Evolutionary conservation across 1,140 invertebrate genomes (phyloP).

Genomic region (Meloidogyne exigua): DNA sequence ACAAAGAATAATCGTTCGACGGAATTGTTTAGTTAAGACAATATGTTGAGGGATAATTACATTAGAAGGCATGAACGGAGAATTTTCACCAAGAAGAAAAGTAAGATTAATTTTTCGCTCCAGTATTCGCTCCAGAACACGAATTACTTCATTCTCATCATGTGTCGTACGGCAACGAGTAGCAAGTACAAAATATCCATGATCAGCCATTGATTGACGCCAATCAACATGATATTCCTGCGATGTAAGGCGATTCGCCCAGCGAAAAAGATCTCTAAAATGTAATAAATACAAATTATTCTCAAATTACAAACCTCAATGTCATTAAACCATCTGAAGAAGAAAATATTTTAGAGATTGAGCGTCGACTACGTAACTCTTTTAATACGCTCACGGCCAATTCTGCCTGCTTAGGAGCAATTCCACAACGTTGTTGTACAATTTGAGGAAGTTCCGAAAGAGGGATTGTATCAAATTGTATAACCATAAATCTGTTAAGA

Average conservation of each 20-base stretch:
- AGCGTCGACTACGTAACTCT: slow-evolving; percentile 39
- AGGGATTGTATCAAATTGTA: slow-evolving; percentile 95
- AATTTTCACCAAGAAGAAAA: slow-evolving; percentile 78
- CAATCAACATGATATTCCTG: slow-evolving; percentile 72
- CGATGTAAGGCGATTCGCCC: slow-evolving; percentile 82
- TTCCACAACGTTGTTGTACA: slow-evolving; percentile 80
- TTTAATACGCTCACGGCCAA: slow-evolving; percentile 88
- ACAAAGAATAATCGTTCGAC: slow-evolving; percentile 84
- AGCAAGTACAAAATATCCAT: slow-evolving; percentile 87
- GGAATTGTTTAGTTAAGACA: slow-evolving; percentile 67
- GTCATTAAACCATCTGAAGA: slow-evolving; percentile 57
- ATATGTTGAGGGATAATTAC: slow-evolving; percentile 5
- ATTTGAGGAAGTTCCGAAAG: slow-evolving; percentile 82
- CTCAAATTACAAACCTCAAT: slow-evolving; percentile 35
- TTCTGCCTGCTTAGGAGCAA: slow-evolving; percentile 82
- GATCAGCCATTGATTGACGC: slow-evolving; percentile 93
- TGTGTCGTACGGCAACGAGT: slow-evolving; percentile 83
- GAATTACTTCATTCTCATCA: slow-evolving; percentile 70
- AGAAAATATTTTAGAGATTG: slow-evolving; percentile 51
- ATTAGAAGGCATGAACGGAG: slow-evolving; percentile 65
- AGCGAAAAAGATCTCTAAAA: slow-evolving; percentile 85
- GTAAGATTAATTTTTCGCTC: slow-evolving; percentile 75
- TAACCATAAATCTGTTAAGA: slow-evolving; percentile 91
- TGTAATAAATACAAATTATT: slow-evolving; percentile 7
- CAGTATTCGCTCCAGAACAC: slow-evolving; percentile 78